A percentile compares a stretch with the other conserved stretches of the same genome.
These are phyloP conservation scores for Drosophila testacea DNA, from an alignment of 2,888 invertebrate species.

Conservation along the genomic window DNA sequence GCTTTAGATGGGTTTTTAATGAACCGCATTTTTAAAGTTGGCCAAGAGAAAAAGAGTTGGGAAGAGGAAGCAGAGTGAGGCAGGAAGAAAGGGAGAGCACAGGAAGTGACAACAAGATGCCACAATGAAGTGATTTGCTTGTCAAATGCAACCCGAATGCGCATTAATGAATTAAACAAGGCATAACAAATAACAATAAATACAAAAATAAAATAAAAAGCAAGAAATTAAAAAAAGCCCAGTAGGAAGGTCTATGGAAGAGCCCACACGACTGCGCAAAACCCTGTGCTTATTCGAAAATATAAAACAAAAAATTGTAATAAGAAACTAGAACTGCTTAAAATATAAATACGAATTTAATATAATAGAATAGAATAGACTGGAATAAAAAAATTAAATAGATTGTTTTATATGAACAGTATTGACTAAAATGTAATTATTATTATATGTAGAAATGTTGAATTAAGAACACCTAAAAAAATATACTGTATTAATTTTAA, in stretches of 20 bases:
- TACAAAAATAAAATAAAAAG: conserved; percentile 1
- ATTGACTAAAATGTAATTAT: no score
- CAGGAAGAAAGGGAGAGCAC: background rate
- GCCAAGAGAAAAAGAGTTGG: background rate
- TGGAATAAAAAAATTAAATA: no score
- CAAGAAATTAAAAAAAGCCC: background rate
- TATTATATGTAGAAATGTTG: no score
- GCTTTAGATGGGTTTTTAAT: conserved; percentile 48
- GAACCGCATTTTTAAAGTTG: conserved; percentile 17
- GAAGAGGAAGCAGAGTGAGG: background rate
- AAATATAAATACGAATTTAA: no score
- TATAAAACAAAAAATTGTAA: no score
- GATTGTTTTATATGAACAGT: no score
- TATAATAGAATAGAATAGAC: no score
- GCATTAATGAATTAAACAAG: conserved; percentile 24
- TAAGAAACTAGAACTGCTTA: no score
- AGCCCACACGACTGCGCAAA: background rate
- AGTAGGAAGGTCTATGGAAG: background rate
- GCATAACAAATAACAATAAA: conserved; percentile 32
- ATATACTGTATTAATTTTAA: no score
- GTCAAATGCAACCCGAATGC: conserved; percentile 23
- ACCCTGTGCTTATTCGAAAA: no score
- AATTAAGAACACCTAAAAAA: no score
- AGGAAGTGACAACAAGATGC: conserved; percentile 35
- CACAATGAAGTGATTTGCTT: conserved; percentile 9